Conservation (phyloP, 2,797 vertebrate species). For the Discoglossus pictus region DNA sequence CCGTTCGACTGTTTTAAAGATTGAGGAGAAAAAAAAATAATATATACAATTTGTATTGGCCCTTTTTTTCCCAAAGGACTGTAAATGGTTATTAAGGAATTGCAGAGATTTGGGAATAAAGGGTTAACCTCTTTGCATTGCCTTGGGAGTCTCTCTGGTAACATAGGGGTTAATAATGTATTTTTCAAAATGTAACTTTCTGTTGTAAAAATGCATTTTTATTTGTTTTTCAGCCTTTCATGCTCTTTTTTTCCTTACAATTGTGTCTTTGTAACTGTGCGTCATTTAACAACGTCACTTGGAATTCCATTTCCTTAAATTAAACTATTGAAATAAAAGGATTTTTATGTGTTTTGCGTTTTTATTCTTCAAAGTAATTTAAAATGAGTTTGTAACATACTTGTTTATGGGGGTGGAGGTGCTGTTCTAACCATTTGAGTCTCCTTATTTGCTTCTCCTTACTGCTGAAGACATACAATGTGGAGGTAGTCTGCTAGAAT, state of each 20-base stretch:
- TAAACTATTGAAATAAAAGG: conserved; percentile 27
- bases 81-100: too few relatives aligned
- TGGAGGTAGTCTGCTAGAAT: too few relatives aligned
- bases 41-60: not conserved
- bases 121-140: too few relatives aligned
- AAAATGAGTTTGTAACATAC: too few relatives aligned
- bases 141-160: too few relatives aligned
- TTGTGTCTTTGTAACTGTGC: conserved; percentile 30
- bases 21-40: not conserved
- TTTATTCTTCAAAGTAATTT: conserved; percentile 1
- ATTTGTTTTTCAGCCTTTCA: conserved; percentile 15
- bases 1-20: conserved; percentile 9
- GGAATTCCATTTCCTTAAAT: conserved; percentile 30
- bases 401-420: too few relatives aligned
- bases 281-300: conserved; percentile 27
- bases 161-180: not conserved
- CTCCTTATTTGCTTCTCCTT: too few relatives aligned
- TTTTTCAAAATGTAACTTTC: not conserved
- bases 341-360: not conserved
- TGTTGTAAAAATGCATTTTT: conserved; percentile 6
- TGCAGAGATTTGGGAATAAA: not conserved
- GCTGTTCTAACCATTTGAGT: too few relatives aligned
- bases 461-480: too few relatives aligned
- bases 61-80: not conserved
- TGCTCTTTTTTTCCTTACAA: conserved; percentile 28